Percentiles rank a stretch among this genome's conserved stretches.
Conservation (phyloP, 2,113 vertebrate genomes). For the Fukomys damarensis region DNA sequence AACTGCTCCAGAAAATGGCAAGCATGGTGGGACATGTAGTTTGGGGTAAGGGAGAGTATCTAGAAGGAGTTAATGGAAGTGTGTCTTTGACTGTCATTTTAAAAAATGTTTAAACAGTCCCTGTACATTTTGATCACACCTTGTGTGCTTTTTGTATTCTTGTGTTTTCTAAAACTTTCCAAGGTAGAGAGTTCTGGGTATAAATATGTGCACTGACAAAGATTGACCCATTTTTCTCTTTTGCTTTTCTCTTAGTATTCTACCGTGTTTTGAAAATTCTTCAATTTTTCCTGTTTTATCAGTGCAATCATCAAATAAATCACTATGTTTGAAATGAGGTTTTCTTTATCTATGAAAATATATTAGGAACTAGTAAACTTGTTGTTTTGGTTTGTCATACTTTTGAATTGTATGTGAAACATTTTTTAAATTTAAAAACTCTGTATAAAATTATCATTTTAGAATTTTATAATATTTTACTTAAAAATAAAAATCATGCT, state of each 20-base stretch:
- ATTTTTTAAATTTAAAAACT: background rate
- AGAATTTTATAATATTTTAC: background rate
- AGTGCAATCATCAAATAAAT: background rate
- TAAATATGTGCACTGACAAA: background rate
- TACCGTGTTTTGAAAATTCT: background rate
- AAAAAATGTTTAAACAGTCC: background rate
- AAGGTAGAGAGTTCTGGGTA: background rate
- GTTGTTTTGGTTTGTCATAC: background rate
- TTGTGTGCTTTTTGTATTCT: background rate
- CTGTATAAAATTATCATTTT: background rate
- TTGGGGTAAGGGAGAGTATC: background rate
- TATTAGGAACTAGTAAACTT: background rate
- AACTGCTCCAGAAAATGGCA: background rate
- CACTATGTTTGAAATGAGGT: background rate
- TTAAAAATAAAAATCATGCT: background rate
- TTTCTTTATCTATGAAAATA: background rate
- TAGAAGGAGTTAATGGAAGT: background rate
- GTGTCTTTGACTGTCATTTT: background rate
- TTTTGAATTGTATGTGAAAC: background rate
- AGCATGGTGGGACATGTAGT: background rate
- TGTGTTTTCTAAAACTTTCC: background rate
- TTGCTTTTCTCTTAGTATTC: background rate
- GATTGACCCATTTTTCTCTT: background rate
- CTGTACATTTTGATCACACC: background rate
- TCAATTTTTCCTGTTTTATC: slow-evolving; percentile 28